Evolutionary conservation across 2,888 invertebrate genomes (phyloP).

Genomic region (Papilio demoleus): DNA sequence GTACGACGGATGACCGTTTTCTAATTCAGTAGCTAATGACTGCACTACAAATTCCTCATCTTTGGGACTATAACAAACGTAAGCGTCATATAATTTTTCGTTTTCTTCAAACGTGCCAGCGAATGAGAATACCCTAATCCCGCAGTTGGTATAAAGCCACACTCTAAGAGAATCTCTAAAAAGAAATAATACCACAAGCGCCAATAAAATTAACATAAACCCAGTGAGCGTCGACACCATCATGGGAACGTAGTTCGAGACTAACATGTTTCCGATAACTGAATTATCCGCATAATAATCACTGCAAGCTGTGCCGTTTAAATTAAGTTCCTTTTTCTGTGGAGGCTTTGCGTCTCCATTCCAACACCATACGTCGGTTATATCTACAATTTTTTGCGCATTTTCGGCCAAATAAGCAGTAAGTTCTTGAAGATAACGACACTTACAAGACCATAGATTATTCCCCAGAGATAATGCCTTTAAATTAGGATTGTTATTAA

Average conservation of each 20-base stretch:
- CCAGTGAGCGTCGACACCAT: constrained; percentile 91
- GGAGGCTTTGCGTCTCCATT: constrained; percentile 89
- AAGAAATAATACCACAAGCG: constrained; percentile 90
- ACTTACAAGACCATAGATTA: constrained; percentile 95
- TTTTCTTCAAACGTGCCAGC: constrained; percentile 89
- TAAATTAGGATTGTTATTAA: constrained; percentile 86
- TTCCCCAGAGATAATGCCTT: constrained; percentile 90
- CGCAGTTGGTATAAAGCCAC: constrained; percentile 94
- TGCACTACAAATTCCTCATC: constrained; percentile 95
- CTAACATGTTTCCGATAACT: constrained; percentile 91
- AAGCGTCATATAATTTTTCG: constrained; percentile 95
- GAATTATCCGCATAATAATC: constrained; percentile 93
- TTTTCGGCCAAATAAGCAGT: constrained; percentile 93
- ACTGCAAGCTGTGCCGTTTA: constrained; percentile 93
- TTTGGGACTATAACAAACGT: constrained; percentile 95
- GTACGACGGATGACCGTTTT: constrained; percentile 91
- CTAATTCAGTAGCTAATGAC: constrained; percentile 92
- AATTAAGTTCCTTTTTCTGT: constrained; percentile 90
- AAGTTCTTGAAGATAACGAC: constrained; percentile 93
- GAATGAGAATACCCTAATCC: constrained; percentile 90
- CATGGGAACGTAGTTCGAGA: constrained; percentile 93
- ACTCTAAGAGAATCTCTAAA: constrained; percentile 93
- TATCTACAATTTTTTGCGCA: constrained; percentile 90
- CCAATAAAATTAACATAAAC: constrained; percentile 89
- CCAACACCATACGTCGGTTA: constrained; percentile 91